Base-by-base conservation (phyloP, 1,140 invertebrate genomes). In the Leptoteleia sp. region DNA sequence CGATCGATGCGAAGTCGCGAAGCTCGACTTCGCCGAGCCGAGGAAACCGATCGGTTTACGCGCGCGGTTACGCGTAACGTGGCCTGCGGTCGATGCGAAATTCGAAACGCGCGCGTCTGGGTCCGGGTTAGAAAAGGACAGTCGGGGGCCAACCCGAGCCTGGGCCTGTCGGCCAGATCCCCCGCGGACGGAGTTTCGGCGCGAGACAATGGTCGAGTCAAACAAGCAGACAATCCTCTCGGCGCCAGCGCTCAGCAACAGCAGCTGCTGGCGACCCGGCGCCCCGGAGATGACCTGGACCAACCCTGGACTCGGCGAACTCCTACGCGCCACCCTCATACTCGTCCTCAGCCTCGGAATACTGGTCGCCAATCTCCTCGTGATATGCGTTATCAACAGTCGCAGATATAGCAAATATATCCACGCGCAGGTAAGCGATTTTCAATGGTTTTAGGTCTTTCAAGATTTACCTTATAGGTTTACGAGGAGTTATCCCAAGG, bases 331-430 rank as follows among this genome's bases (percentile, higher is more conserved):
- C 0, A 86, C 93, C n/a, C 91, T 95, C 54, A 94, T 96, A 75
- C 90, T 95, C 31, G 83, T 93, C 1, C 87, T 95, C 17, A 95
- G 94, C 16, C 90, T 94, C 82, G 93, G 93, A 8, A 95, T 95
- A 55, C 91, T 95, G 11, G 91, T 92, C 6, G 94, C 94, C 12
- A 96, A 96, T 87, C 88, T 94, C 8, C 87, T 95, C 40, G 91
- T 95, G n/a, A 95, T 96, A 68, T 93, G 94, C 72, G 94, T 96
- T 11, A 92, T 96, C 79, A 96, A 95, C 86, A 95, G 93, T 84
- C 90, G 93, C 15, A 90, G 94, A 54, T 96, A 95, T 85, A 92
- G 93, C 67, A 95, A 94, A 84, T 95, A 95, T 84, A 95, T 96
- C 73, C 94, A 95, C 85, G 93, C 94, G 81, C 95, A 96, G 93